Conservation (phyloP, 2,113 vertebrate genomes). For the Oophaga pumilio region DNA sequence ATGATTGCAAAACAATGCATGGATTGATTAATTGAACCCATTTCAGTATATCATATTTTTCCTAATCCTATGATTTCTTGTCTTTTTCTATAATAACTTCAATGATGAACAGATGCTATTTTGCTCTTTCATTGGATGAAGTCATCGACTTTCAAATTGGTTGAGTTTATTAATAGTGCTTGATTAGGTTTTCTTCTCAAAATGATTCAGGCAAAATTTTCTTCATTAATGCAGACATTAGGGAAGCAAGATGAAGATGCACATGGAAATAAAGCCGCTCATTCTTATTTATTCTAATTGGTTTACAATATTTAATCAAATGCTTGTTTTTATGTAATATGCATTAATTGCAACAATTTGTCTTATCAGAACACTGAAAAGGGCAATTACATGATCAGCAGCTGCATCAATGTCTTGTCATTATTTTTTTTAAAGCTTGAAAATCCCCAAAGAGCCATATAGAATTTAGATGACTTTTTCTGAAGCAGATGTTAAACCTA, state of each 20-base stretch:
- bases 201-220: constrained; percentile 58
- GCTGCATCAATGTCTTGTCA: constrained; percentile 47
- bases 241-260: constrained; percentile 48
- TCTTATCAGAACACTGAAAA: constrained; percentile 61
- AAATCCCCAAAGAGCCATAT: constrained; percentile 60
- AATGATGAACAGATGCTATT: constrained; percentile 54
- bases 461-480: constrained; percentile 57
- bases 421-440: constrained; percentile 43
- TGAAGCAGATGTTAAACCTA: constrained; percentile 42
- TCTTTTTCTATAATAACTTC: constrained; percentile 46
- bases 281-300: constrained; percentile 60
- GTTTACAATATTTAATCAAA: constrained; percentile 56
- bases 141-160: constrained; percentile 59
- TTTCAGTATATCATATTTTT: constrained; percentile 14
- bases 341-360: constrained; percentile 62
- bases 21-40: neutral
- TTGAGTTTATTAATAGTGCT: constrained; percentile 33
- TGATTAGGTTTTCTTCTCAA: constrained; percentile 48
- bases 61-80: neutral
- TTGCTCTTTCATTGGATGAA: neutral
- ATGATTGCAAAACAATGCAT: neutral
- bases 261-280: constrained; percentile 32
- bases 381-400: constrained; percentile 57
- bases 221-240: constrained; percentile 40
- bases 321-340: constrained; percentile 62